A percentile compares a stretch with the other conserved stretches of the same genome.
Conservation (phyloP, 2,797 vertebrate species). For the Artibeus lituratus region DNA sequence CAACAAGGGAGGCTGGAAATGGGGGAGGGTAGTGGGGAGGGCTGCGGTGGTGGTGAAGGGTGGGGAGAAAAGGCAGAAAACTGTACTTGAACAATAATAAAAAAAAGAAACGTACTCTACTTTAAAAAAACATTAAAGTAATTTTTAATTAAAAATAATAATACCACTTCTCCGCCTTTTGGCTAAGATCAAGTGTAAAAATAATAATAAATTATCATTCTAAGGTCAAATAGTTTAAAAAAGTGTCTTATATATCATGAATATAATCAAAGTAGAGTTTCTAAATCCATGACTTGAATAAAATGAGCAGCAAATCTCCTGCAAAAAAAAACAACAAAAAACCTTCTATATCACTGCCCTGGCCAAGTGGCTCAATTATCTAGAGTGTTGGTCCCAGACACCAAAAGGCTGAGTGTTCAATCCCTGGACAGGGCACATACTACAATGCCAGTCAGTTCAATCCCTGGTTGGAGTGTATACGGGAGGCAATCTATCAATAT, state of each 20-base stretch:
- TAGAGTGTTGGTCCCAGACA: not conserved
- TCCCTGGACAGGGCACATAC: not conserved
- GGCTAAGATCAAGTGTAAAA: too few relatives aligned
- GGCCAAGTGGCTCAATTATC: not conserved
- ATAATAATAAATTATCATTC: not conserved
- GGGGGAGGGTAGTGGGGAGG: too few relatives aligned
- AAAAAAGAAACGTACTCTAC: too few relatives aligned
- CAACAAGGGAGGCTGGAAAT: too few relatives aligned
- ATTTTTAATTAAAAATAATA: too few relatives aligned
- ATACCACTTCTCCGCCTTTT: too few relatives aligned
- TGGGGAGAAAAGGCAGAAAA: too few relatives aligned
- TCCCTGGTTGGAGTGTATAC: not conserved
- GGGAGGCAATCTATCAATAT: not conserved
- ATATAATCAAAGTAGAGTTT: slow-evolving; percentile 4
- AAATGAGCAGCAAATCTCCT: not conserved
- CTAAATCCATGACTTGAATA: not conserved
- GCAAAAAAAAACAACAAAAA: too few relatives aligned
- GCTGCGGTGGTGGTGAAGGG: too few relatives aligned
- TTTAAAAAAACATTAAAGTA: too few relatives aligned
- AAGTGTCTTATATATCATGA: not conserved
- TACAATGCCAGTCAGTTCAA: not conserved
- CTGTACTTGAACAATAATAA: too few relatives aligned
- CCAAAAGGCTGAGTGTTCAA: not conserved
- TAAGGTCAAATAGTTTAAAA: not conserved
- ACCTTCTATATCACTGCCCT: not conserved